Evolutionary conservation across 2,888 invertebrate species (phyloP), one percentile per base, ranked within the genome.

Genomic region (Deilephila elpenor): DNA sequence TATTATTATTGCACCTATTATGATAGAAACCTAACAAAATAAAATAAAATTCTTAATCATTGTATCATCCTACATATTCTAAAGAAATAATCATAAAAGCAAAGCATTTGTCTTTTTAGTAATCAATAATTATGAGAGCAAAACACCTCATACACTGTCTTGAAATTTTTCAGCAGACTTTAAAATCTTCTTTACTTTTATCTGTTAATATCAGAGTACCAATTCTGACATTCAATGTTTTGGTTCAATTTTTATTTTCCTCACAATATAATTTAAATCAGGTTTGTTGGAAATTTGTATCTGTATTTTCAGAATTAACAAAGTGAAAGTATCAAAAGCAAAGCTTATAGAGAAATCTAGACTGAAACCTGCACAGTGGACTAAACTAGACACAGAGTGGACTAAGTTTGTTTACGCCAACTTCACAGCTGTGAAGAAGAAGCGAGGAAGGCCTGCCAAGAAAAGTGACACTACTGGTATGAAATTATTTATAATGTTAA

Each of bases 351-450:
- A 95, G 53, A 95, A 94, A 71, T 96, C 96, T 76, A 91, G 95
- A 76, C 84, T 96, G 64, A 96, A 95, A 75, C 93, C 95, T 0
- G 84, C 93, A 0, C 96, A 96, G 80, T 96, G 96, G 96, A 86
- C 92, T 7, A 95, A 95, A 78, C 82, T 96, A 3, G 95, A 96
- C 61, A 88, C 89, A 0, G 95, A 96, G 71, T 96, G 96, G 96
- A 91, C 93, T 0, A 95, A 95, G 78, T 92, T 93, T 76, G 90
- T 90, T 3, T 89, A 92, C 44, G 84, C 88, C n/a, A 86, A 91
- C 25, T 92, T 93, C 75, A 79, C 90, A 1, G 74, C 78, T 0
- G 78, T 81, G 14, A 87, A 86, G 71, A 91, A 86, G 75, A 90
- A 86, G 70, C 85, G 79, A n/a, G 87, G 87, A 5, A 73, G 83